Evolutionary conservation across 2,888 invertebrate species (phyloP), one percentile per base, ranked within the genome.

Genomic region (Dichetophora obliterata): DNA sequence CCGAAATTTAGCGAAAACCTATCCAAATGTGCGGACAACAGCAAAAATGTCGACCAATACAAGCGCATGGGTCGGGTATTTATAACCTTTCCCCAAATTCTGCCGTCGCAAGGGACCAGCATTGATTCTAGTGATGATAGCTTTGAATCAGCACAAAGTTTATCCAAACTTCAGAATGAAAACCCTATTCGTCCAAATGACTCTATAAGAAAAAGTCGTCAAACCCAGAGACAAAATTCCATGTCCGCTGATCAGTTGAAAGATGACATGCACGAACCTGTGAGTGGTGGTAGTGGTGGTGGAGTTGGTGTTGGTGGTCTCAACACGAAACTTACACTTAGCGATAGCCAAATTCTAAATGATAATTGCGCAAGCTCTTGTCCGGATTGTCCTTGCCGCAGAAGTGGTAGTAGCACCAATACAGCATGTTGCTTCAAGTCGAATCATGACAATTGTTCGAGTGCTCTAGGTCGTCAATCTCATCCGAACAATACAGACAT

Each of bases 11-110:
- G 91, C 65, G 92, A 92, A 81, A 93, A 92, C 85, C 87, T 93
- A 63, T 91, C 92, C 50, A 92, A 91, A 27, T 93, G 93, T 85
- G 93, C 93, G 65, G 93, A 93, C 84, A 93, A 93, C 82, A 91
- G 91, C 52, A 90, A 91, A 82, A 92, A 91, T 77, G 85, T 92
- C 70, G 89, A 91, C 78, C 90, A 90, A 82, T 91, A 91, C 78
- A 91, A 91, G 83, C 90, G 91, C 74, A 89, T 91, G 88, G 90
- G 90, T 6, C 89, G 90, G 72, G 88, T 90, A 19, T 90, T 90
- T 76, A 87, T 90, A 70, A 89, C 90, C 37, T 87, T 89, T 80
- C 88, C 90, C 8, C 85, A 87, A 77, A 83, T 89, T 79, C 79
- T 80, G 8, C 70, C 37, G 27, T 76, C 4, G 77, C 80, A 80